phyloP scores from a whole-genome alignment of 2,888 invertebrate species.

The Athalia rosae region DNA sequence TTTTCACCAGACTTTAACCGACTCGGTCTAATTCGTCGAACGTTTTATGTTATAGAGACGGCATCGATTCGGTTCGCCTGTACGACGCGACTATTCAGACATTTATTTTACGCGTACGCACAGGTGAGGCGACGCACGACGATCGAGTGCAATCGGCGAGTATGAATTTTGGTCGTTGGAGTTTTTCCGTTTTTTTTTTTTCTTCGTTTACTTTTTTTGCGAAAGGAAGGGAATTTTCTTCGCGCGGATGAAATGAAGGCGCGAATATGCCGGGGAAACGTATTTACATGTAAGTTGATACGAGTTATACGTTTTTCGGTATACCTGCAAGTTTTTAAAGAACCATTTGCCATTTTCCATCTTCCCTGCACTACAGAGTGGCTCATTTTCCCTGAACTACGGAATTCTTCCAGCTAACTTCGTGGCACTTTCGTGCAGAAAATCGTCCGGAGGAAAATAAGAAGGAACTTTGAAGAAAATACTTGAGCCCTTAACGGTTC shows the following conservation, averaged over 20 bases:
- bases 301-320: neutral
- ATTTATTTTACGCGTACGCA: neutral
- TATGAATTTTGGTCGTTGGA: no score
- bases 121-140: no score
- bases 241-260: conserved; percentile 7
- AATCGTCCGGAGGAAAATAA: conserved; percentile 6
- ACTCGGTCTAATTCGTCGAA: conserved; percentile 30
- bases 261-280: conserved; percentile 17
- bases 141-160: no score
- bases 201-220: no score
- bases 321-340: conserved; percentile 31
- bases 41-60: neutral
- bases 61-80: conserved; percentile 31
- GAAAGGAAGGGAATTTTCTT: neutral
- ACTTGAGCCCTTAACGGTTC: conserved; percentile 40
- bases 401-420: neutral
- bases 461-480: conserved; percentile 13
- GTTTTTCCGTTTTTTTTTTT: conserved; percentile 5
- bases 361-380: neutral
- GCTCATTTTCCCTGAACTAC: neutral
- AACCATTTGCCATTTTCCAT: conserved; percentile 42
- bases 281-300: no score
- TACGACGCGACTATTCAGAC: neutral
- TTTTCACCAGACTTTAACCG: neutral
- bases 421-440: neutral